phyloP scores from a whole-genome alignment of 1,140 invertebrate species.

The Megalonaias nervosa region DNA sequence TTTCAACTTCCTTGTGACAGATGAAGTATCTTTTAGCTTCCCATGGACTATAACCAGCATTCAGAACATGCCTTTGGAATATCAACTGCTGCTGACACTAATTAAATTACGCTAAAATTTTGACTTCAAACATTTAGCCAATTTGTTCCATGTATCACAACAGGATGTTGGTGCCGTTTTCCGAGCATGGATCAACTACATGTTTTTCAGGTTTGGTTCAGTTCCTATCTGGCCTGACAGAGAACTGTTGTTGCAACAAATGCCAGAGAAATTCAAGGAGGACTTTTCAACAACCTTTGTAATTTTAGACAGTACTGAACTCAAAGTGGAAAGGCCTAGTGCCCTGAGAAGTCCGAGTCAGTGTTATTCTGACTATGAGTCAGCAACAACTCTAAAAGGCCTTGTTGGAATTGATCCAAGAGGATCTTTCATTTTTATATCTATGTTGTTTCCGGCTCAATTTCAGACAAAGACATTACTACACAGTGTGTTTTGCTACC shows the following conservation, averaged over 20 bases:
- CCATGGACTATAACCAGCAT: not conserved
- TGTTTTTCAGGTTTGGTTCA: constrained; percentile 33
- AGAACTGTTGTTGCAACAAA: constrained; percentile 10
- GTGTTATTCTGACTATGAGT: constrained; percentile 36
- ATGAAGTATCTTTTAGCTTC: not conserved
- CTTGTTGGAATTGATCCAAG: constrained; percentile 37
- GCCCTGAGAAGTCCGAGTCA: constrained; percentile 27
- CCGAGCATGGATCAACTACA: constrained; percentile 30
- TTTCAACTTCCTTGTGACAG: constrained; percentile 15
- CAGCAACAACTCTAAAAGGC: constrained; percentile 42
- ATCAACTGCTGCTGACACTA: not conserved
- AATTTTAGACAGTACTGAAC: constrained; percentile 41
- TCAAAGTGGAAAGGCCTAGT: constrained; percentile 28
- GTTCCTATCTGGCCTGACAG: constrained; percentile 35
- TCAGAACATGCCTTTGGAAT: constrained; percentile 5
- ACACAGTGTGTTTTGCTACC: constrained; percentile 20
- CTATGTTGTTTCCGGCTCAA: constrained; percentile 41
- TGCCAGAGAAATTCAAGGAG: constrained; percentile 31
- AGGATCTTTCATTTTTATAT: constrained; percentile 31
- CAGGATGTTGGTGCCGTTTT: constrained; percentile 25
- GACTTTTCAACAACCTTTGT: constrained; percentile 15
- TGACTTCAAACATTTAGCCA: constrained; percentile 14
- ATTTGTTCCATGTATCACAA: constrained; percentile 11
- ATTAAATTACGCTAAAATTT: not conserved
- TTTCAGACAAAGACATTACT: constrained; percentile 40